Evolutionary conservation across 2,888 invertebrate genomes (phyloP).

Genomic region (Psylliodes chrysocephalus): DNA sequence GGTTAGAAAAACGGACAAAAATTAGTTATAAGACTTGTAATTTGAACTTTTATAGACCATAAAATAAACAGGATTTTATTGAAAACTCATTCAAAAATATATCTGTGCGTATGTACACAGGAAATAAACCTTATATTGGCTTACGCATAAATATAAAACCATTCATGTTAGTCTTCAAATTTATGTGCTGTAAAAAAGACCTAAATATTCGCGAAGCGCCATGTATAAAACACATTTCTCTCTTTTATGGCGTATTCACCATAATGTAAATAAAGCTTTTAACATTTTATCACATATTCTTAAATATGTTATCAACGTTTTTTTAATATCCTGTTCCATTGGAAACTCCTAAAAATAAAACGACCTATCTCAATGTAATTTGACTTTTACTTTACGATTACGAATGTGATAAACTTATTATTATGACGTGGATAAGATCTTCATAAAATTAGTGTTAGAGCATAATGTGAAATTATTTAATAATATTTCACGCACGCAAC

Average conservation of each 20-base stretch:
- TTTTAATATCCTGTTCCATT: constrained; percentile 16
- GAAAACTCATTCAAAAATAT: too few relatives aligned
- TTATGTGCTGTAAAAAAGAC: neutral
- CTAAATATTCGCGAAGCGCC: neutral
- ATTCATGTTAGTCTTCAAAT: neutral
- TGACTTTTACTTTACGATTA: neutral
- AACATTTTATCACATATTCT: constrained; percentile 14
- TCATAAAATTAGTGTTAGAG: neutral
- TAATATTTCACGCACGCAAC: neutral
- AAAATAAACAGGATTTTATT: too few relatives aligned
- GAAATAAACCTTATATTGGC: neutral
- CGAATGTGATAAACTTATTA: neutral
- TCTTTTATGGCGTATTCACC: neutral
- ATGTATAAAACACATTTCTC: neutral
- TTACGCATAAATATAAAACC: neutral
- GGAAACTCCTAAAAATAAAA: constrained; percentile 19
- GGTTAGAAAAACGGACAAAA: too few relatives aligned
- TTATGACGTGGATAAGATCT: neutral
- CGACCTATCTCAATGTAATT: constrained; percentile 1
- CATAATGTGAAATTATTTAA: neutral
- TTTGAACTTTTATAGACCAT: too few relatives aligned
- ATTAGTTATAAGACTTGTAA: too few relatives aligned
- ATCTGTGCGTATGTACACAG: neutral
- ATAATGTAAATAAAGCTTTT: constrained; percentile 19
- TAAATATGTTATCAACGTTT: constrained; percentile 7